phyloP scores from a whole-genome alignment of 2,113 vertebrate genomes.

The Equus quagga region DNA sequence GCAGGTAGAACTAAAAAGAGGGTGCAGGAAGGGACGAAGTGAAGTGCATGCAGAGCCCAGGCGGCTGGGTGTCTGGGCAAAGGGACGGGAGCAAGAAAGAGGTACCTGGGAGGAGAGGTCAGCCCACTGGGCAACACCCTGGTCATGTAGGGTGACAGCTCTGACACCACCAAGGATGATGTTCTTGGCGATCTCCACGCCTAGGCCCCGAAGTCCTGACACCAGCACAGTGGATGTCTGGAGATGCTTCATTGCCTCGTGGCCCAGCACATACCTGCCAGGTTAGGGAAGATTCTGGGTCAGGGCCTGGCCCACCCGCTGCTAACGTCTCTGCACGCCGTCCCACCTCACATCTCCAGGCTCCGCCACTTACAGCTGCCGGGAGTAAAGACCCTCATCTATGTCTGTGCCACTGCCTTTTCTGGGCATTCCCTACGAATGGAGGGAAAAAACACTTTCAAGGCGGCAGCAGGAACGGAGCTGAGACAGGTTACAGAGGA shows the following conservation, averaged over 20 bases:
- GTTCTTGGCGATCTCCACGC: too few relatives aligned
- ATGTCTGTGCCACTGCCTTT: constrained; percentile 94
- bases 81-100: background rate
- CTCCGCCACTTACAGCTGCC: constrained; percentile 91
- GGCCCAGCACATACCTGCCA: constrained; percentile 92
- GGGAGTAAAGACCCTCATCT: constrained; percentile 94
- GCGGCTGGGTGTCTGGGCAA: fast-evolving
- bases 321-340: background rate
- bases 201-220: constrained; percentile 92
- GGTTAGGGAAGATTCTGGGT: background rate
- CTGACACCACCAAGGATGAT: constrained; percentile 92
- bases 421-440: constrained; percentile 92
- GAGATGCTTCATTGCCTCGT: constrained; percentile 94
- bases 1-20: constrained; percentile 90
- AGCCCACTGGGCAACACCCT: constrained; percentile 90
- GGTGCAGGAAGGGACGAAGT: background rate
- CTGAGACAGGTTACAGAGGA: background rate
- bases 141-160: constrained; percentile 92
- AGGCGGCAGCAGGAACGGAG: too few relatives aligned
- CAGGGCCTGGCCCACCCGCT: background rate
- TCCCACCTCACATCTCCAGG: too few relatives aligned
- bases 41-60: too few relatives aligned
- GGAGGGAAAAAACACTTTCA: too few relatives aligned
- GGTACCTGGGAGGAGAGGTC: constrained; percentile 93
- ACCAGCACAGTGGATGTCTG: constrained; percentile 92